phyloP scores from a whole-genome alignment of 2,113 vertebrate species.

The Hippocampus abdominalis region DNA sequence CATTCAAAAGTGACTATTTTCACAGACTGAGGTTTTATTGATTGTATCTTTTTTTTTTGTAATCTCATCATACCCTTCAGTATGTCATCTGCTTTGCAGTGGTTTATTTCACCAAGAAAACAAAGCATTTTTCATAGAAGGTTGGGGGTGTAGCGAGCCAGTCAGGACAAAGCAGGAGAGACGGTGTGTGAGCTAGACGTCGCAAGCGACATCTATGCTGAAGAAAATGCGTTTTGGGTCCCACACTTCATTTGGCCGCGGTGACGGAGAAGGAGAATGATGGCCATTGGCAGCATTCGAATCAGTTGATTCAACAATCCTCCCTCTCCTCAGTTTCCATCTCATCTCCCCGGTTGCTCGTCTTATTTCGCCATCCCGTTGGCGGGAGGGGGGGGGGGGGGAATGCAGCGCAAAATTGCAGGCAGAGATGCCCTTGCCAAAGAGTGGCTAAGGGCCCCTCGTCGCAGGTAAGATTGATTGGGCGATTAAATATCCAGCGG shows the following conservation, averaged over 20 bases:
- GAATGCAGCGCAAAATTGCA: slow-evolving; percentile 60
- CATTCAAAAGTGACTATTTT: background rate
- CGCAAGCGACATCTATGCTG: slow-evolving; percentile 9
- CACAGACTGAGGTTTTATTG: background rate
- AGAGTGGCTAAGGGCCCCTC: slow-evolving; percentile 60
- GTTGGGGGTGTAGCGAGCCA: background rate
- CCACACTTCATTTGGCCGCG: slow-evolving; percentile 73
- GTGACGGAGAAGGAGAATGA: slow-evolving; percentile 69
- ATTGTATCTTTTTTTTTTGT: too few species aligned
- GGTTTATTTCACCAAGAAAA: background rate
- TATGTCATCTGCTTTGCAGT: background rate
- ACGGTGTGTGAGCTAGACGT: slow-evolving; percentile 27
- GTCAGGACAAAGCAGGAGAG: slow-evolving; percentile 18
- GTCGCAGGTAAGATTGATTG: slow-evolving; percentile 70
- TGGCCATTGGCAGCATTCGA: slow-evolving; percentile 73
- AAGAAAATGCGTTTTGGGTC: slow-evolving; percentile 71
- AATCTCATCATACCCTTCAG: too few species aligned
- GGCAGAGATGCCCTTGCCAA: slow-evolving; percentile 63
- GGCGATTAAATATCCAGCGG: slow-evolving; percentile 71
- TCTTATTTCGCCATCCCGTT: slow-evolving; percentile 49
- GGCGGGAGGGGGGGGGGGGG: slow-evolving; percentile 17
- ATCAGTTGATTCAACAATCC: slow-evolving; percentile 75
- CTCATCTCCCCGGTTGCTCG: slow-evolving; percentile 26
- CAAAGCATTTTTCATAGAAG: background rate
- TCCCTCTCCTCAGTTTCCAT: slow-evolving; percentile 35